Evolutionary conservation across 2,888 invertebrate species (phyloP).

Genomic region (Ormyrus nitidulus): DNA sequence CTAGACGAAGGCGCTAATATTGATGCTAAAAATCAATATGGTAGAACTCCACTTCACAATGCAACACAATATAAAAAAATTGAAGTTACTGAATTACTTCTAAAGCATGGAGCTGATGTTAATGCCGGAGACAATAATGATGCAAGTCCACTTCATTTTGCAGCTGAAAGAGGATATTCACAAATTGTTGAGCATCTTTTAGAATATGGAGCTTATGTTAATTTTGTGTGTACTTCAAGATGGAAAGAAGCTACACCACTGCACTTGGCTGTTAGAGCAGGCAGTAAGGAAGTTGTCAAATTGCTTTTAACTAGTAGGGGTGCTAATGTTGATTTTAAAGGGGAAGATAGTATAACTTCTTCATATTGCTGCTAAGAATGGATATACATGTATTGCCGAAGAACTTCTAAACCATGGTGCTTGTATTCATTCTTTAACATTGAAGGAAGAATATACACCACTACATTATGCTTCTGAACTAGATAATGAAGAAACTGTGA

Average conservation of each 20-base stretch:
- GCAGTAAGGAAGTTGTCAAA: slow-evolving; percentile 1
- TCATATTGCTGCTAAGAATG: too few relatives aligned
- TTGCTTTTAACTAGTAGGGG: background rate
- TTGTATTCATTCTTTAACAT: slow-evolving; percentile 23
- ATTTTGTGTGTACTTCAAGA: slow-evolving; percentile 27
- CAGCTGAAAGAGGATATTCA: slow-evolving; percentile 33
- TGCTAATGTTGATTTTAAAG: too few relatives aligned
- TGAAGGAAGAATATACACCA: slow-evolving; percentile 39
- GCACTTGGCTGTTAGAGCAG: slow-evolving; percentile 49
- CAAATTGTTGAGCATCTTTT: slow-evolving; percentile 15
- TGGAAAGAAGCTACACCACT: slow-evolving; percentile 39
- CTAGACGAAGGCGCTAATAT: too few relatives aligned
- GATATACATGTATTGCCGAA: slow-evolving; percentile 7
- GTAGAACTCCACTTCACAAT: too few relatives aligned
- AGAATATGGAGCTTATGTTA: slow-evolving; percentile 34
- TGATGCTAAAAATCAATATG: too few relatives aligned
- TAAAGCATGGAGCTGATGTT: background rate
- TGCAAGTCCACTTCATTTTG: slow-evolving; percentile 38
- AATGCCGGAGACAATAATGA: slow-evolving; percentile 28
- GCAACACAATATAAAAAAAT: too few relatives aligned
- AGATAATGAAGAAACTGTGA: too few relatives aligned
- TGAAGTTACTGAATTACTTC: too few relatives aligned
- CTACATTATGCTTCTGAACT: slow-evolving; percentile 34
- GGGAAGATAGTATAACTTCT: too few relatives aligned
- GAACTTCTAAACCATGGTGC: slow-evolving; percentile 38